Evolutionary conservation across 2,888 invertebrate species (phyloP).

Genomic region (Prenolepis imparis): DNA sequence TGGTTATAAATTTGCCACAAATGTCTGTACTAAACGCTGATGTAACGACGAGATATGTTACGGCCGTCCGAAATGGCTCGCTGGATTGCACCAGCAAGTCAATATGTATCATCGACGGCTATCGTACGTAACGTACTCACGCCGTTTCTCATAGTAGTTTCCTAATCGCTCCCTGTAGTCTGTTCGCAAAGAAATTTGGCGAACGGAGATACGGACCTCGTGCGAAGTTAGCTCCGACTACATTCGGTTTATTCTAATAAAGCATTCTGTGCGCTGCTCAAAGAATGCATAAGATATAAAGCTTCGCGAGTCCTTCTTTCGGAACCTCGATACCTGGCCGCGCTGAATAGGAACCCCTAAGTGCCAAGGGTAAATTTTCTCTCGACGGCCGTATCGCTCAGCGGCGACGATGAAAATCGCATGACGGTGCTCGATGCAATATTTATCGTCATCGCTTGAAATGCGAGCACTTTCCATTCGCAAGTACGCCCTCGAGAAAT

Average conservation of each 20-base stretch:
- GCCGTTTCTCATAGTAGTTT: conserved; percentile 15
- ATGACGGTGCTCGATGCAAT: conserved; percentile 67
- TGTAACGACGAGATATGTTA: conserved; percentile 27
- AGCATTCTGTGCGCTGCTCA: conserved; percentile 44
- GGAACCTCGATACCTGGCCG: conserved; percentile 6
- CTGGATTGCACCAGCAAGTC: conserved; percentile 18
- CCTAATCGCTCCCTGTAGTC: conserved; percentile 72
- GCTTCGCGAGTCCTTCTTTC: conserved; percentile 39
- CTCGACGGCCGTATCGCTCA: conserved; percentile 38
- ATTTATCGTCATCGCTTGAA: conserved; percentile 66
- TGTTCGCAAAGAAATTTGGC: conserved; percentile 51
- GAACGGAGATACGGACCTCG: conserved; percentile 56
- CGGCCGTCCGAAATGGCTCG: neutral
- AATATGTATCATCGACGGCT: conserved; percentile 22
- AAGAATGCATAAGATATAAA: conserved; percentile 77
- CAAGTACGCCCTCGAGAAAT: conserved; percentile 44
- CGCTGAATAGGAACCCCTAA: conserved; percentile 63
- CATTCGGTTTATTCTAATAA: conserved; percentile 74
- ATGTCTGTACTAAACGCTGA: neutral
- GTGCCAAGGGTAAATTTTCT: conserved; percentile 62
- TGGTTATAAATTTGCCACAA: conserved; percentile 11
- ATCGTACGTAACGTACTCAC: conserved; percentile 4
- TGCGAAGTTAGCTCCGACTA: conserved; percentile 59
- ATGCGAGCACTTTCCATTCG: conserved; percentile 38
- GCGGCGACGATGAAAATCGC: conserved; percentile 68